Evolutionary conservation across 2,888 invertebrate species (phyloP).

Genomic region (Lymantria monacha): DNA sequence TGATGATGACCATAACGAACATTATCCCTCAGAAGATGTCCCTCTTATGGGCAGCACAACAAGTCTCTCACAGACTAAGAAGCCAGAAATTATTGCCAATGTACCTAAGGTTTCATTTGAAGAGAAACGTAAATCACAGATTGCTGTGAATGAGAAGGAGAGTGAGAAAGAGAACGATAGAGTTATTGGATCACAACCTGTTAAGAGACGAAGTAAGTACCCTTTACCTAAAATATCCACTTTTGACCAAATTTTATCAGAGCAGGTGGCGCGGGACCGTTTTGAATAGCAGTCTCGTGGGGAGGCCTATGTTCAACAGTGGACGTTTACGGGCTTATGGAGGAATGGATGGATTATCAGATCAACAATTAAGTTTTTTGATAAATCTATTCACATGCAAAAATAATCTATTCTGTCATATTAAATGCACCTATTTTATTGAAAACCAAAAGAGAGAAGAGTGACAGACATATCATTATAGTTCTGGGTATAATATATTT

Average conservation of each 20-base stretch:
- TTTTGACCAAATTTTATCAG: no score
- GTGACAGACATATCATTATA: no score
- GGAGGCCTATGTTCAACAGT: no score
- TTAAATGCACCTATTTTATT: no score
- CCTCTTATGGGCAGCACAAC: slow-evolving; percentile 73
- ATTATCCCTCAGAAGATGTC: slow-evolving; percentile 70
- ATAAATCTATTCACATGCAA: no score
- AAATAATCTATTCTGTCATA: no score
- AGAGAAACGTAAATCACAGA: slow-evolving; percentile 50
- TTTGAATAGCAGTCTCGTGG: no score
- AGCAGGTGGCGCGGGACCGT: background rate
- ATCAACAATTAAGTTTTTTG: no score
- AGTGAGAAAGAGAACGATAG: slow-evolving; percentile 47
- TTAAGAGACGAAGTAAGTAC: slow-evolving; percentile 73
- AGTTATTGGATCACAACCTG: slow-evolving; percentile 64
- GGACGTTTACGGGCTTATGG: background rate
- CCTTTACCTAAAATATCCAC: no score
- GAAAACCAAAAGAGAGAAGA: no score
- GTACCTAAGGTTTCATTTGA: slow-evolving; percentile 64
- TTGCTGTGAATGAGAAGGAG: slow-evolving; percentile 41
- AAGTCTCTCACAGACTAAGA: slow-evolving; percentile 55
- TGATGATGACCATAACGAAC: slow-evolving; percentile 67
- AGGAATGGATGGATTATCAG: background rate
- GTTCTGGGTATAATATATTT: background rate
- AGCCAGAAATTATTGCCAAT: slow-evolving; percentile 72